Base-by-base conservation (phyloP, 2,797 vertebrate genomes). In the Gobionotothen gibberifrons region DNA sequence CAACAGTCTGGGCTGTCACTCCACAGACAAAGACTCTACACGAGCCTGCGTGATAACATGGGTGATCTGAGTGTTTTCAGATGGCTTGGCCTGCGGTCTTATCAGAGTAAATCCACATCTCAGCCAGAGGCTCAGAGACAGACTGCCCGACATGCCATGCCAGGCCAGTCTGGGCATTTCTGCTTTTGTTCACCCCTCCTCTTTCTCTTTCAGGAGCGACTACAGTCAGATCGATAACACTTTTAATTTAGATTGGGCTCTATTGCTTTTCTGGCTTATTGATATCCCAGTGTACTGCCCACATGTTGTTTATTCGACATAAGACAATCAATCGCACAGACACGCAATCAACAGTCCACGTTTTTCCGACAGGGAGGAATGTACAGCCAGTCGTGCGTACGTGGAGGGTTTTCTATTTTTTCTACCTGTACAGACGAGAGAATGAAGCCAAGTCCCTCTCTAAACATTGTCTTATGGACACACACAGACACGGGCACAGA, bases 1-100 rank as follows among this genome's bases (percentile, higher is more conserved):
- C 83, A 57, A 71, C 93, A 91, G 92, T 93, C 91, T 93, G 85
- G 90, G 69, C 73, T 85, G 83, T 81, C 82, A 84, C 67, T 72
- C 73, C 42, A 62, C 73, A 91, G 84, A 92, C 86, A 92, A 92
- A 91, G 86, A 85, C 78, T 78, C 74, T 64, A 66, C 78, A 85
- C 54, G 16, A 76, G 43, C 57, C 49, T 57, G 47, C 59, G 12
- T 36, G 55, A 43, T 59, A 49, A 48, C 61, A 60, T 21, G 44
- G 57, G n/a, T 53, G 69, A 44, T 17, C 59, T 26, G 32, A 47
- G 70, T 64, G 72, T 82, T 58, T 81, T 69, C 44, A 51, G 2
- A 9, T 5, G 74, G 9, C 8, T n/a, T 22, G 81, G 9, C 14
- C 29, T 69, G 57, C 44, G 11, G 16, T 69, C 73, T 36, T 10